A percentile compares a stretch with the other conserved stretches of the same genome.
Conservation (phyloP, 1,140 invertebrate genomes). For the Saccostrea glomerata region DNA sequence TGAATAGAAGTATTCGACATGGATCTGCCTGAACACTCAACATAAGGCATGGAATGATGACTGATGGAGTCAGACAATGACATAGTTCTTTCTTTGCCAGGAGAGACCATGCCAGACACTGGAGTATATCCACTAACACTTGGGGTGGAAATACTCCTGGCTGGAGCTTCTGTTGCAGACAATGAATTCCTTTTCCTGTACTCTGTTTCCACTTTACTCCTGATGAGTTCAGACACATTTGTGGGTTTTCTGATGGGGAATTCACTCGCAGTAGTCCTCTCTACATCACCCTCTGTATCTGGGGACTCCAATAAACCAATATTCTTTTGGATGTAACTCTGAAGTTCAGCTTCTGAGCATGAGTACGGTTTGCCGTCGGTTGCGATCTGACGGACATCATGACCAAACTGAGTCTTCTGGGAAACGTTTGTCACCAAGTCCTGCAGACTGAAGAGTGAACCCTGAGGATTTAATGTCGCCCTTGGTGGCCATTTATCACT, state of each 20-base stretch:
- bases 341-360: background rate
- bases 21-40: background rate
- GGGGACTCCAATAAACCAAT: background rate
- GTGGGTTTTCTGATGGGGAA: background rate
- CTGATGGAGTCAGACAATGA: background rate
- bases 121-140: background rate
- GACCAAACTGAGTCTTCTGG: constrained; percentile 29
- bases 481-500: background rate
- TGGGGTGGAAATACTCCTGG: background rate
- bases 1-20: background rate
- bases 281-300: background rate
- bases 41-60: background rate
- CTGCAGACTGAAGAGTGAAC: constrained; percentile 40
- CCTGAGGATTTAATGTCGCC: too few species aligned
- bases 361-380: constrained; percentile 33
- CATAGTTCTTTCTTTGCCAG: background rate
- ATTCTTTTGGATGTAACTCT: background rate
- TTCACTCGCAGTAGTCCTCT: background rate
- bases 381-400: constrained; percentile 19
- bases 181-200: background rate
- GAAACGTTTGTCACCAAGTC: constrained; percentile 45
- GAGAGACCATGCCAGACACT: background rate
- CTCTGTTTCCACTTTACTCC: background rate
- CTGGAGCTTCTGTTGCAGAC: background rate
- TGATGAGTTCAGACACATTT: constrained; percentile 12